Evolutionary conservation across 1,140 invertebrate species (phyloP), one percentile per base, ranked within the genome.

Genomic region (Metopolophium dirhodum): DNA sequence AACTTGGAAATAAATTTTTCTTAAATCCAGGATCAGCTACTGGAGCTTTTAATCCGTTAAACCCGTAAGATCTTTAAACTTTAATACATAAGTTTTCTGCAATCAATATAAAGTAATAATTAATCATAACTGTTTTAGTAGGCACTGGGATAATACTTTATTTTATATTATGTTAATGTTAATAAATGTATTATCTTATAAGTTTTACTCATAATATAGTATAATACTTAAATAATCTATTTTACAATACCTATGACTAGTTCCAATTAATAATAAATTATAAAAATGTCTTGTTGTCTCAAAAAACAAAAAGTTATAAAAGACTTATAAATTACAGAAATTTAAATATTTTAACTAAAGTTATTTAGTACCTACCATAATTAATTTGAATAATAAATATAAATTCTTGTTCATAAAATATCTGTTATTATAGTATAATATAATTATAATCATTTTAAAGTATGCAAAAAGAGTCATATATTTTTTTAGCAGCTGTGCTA

Each of bases 11-110:
- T 94, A 99, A 99, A 95, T 99, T 99, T 96, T 99, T 99, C 95
- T 99, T 99, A 83, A 99, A 99, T 96, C 99, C 99, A 89, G 99
- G 99, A 37, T 99, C 99, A 83, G 99, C 99, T 14, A 99, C 99
- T 93, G 99, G 99, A 85, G 99, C 99, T 35, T 99, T 99, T 95
- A 98, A 97, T 96, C 97, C 99, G 45, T 95, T 99, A 88, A 98
- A 99, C 94, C 97, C 97, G 97, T 99, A 96, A 96, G 96, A 68
- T 68, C 7, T 90, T 45, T 51, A 22, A n/a, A 47, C 11, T 49
- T 30, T 30, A 41, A 57, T 37, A 37, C 11, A 23, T 90, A 14
- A 11, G 11, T 57, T 89, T 51, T n/a, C 4, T 88, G 61, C 14
- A 87, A 18, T 47, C 9, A 49, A n/a, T 30, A 18, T n/a, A 47